phyloP scores from a whole-genome alignment of 2,797 vertebrate genomes.

The Miichthys miiuy region DNA sequence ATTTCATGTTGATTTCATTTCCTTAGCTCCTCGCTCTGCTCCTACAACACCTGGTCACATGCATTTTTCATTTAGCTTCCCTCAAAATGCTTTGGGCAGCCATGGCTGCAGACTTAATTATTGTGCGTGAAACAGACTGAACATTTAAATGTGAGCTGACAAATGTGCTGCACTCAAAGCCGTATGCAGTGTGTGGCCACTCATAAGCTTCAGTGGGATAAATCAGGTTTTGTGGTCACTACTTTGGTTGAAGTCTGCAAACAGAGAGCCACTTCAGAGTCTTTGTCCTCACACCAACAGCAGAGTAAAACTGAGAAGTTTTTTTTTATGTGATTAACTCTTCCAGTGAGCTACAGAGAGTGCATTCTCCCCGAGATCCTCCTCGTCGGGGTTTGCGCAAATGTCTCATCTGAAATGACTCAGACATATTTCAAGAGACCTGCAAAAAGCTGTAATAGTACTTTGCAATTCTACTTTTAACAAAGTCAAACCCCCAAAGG shows the following conservation, averaged over 20 bases:
- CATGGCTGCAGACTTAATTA: conserved; percentile 53
- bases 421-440: conserved; percentile 68
- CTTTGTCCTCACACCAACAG: conserved; percentile 67
- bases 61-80: conserved; percentile 52
- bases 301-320: conserved; percentile 55
- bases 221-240: conserved; percentile 69
- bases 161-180: conserved; percentile 58
- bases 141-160: conserved; percentile 60
- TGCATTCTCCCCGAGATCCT: conserved; percentile 61
- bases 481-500: conserved; percentile 49
- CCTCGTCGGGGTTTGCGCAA: conserved; percentile 55
- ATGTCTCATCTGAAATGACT: conserved; percentile 77
- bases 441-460: conserved; percentile 52
- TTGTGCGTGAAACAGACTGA: conserved; percentile 45
- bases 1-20: conserved; percentile 85
- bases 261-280: conserved; percentile 74
- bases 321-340: conserved; percentile 71
- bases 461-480: conserved; percentile 67
- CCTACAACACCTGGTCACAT: conserved; percentile 47
- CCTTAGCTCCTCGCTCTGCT: conserved; percentile 48
- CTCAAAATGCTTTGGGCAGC: conserved; percentile 45
- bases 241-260: conserved; percentile 71
- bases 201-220: conserved; percentile 61
- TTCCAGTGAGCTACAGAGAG: conserved; percentile 48
- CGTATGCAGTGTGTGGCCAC: conserved; percentile 49